These are phyloP conservation scores for Diadophis punctatus DNA, from an alignment of 2,113 vertebrate species.

Conservation along the genomic window DNA sequence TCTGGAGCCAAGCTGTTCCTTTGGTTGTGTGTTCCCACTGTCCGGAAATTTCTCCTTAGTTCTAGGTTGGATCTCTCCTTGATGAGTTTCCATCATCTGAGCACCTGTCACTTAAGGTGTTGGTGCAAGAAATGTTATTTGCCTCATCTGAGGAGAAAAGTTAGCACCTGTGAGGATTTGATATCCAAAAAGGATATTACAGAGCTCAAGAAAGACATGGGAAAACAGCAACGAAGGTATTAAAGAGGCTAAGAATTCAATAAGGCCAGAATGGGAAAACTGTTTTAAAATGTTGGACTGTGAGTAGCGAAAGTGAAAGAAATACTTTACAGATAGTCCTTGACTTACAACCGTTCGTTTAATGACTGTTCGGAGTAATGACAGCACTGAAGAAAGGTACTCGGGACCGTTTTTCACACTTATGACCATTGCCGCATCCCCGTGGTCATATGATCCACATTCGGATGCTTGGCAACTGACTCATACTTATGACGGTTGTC, in stretches of 20 bases:
- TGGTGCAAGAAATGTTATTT: conserved; percentile 51
- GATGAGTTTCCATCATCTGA: not conserved
- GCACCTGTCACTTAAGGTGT: conserved; percentile 49
- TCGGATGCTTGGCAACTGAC: no score
- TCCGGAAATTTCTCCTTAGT: no score
- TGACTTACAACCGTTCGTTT: no score
- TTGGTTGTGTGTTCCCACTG: no score
- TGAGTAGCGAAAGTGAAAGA: not conserved
- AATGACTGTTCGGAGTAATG: no score
- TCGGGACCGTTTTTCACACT: no score
- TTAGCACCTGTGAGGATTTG: conserved; percentile 32
- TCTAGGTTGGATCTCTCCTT: no score
- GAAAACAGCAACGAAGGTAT: conserved; percentile 28
- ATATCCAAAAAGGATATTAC: conserved; percentile 33
- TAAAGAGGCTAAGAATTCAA: conserved; percentile 2
- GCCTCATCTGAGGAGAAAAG: conserved; percentile 55
- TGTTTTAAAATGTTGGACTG: not conserved
- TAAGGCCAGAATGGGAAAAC: conserved; percentile 6
- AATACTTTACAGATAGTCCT: not conserved
- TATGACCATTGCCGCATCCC: no score
- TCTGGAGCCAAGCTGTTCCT: no score
- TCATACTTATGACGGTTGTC: no score
- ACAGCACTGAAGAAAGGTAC: no score
- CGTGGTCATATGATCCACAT: no score
- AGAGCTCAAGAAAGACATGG: conserved; percentile 46